Evolutionary conservation across 2,113 vertebrate species (phyloP).

Genomic region (Girardinichthys multiradiatus): DNA sequence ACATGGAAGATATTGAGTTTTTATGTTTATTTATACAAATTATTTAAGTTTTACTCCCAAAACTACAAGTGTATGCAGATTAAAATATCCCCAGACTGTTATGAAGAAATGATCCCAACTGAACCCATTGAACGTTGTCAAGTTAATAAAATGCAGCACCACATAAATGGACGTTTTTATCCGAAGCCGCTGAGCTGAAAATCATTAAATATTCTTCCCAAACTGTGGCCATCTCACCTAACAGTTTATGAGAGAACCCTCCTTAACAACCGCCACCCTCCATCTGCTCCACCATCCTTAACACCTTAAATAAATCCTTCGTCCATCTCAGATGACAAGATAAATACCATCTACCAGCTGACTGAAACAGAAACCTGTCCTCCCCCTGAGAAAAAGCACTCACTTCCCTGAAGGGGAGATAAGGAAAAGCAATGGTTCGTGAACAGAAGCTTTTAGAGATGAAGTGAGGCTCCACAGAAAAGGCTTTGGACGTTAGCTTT

Average conservation of each 20-base stretch:
- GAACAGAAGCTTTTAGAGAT: constrained; percentile 37
- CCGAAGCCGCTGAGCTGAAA: constrained; percentile 15
- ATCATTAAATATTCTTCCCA: constrained; percentile 25
- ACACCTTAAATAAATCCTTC: constrained; percentile 59
- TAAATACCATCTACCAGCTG: constrained; percentile 48
- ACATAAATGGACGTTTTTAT: background rate
- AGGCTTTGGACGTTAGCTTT: constrained; percentile 19
- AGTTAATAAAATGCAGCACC: background rate
- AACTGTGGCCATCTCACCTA: background rate
- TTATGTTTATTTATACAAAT: background rate
- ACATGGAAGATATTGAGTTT: too few relatives aligned
- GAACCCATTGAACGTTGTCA: background rate
- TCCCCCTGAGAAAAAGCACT: constrained; percentile 21
- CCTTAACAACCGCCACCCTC: constrained; percentile 19
- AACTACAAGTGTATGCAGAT: too few relatives aligned
- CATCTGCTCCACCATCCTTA: constrained; percentile 40
- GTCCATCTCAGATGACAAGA: constrained; percentile 65
- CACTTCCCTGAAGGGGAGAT: constrained; percentile 38
- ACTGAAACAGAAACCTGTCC: constrained; percentile 57
- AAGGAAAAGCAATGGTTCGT: constrained; percentile 58
- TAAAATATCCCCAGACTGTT: too few relatives aligned
- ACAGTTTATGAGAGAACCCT: constrained; percentile 36
- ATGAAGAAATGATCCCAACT: background rate
- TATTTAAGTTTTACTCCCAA: too few relatives aligned
- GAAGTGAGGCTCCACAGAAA: constrained; percentile 20